Conservation (phyloP, 2,113 vertebrate genomes). For the Tautogolabrus adspersus region DNA sequence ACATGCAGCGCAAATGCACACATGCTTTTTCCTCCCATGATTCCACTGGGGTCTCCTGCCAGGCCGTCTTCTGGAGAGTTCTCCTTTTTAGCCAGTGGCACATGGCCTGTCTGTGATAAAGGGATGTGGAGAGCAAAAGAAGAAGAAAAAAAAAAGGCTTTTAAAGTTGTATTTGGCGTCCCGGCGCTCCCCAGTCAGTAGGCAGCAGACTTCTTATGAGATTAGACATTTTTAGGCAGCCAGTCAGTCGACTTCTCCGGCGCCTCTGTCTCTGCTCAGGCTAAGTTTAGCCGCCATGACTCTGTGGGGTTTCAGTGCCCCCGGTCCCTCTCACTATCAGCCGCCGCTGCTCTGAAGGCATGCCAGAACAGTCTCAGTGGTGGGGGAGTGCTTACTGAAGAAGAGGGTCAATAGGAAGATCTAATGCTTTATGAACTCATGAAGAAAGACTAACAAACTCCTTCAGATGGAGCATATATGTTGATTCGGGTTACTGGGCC, state of each 20-base stretch:
- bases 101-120: slow-evolving; percentile 75
- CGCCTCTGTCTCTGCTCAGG: slow-evolving; percentile 43
- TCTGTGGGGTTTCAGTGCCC: slow-evolving; percentile 27
- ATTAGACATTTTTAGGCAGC: slow-evolving; percentile 77
- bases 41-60: slow-evolving; percentile 66
- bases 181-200: slow-evolving; percentile 66
- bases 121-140: slow-evolving; percentile 61
- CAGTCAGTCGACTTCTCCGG: slow-evolving; percentile 52
- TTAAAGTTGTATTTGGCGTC: slow-evolving; percentile 76
- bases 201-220: slow-evolving; percentile 74
- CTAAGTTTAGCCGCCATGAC: slow-evolving; percentile 44
- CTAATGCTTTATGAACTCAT: background rate
- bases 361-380: slow-evolving; percentile 28
- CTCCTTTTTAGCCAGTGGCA: slow-evolving; percentile 63
- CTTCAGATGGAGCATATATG: background rate
- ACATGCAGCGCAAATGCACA: slow-evolving; percentile 53
- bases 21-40: slow-evolving; percentile 49
- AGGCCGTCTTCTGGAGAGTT: slow-evolving; percentile 41
- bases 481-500: too few species aligned
- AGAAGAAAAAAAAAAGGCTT: slow-evolving; percentile 72
- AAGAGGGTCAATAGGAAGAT: slow-evolving; percentile 19
- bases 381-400: slow-evolving; percentile 7
- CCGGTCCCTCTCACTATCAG: slow-evolving; percentile 34
- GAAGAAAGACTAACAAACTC: background rate
- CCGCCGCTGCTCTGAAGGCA: slow-evolving; percentile 39